Base-by-base conservation (phyloP, 2,113 vertebrate species). In the Saguinus midas region DNA sequence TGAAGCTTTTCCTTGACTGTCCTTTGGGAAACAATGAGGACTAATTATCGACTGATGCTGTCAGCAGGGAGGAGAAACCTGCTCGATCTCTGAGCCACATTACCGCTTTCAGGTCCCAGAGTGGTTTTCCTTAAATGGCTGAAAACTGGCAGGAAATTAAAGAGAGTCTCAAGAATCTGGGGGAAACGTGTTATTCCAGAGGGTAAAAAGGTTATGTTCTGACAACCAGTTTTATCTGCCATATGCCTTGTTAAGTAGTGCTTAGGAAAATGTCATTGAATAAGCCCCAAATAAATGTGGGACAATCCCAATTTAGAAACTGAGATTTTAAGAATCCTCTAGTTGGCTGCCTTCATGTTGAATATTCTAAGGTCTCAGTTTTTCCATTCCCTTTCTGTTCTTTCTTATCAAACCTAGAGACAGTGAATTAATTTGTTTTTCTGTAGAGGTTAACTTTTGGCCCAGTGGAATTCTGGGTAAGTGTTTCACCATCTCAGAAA, bases 1-100 rank as follows among this genome's bases (percentile, higher is more conserved):
- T 11, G 73, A 84, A 82, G 57, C n/a, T 9, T 48, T 72, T 35
- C 52, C 66, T 78, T 78, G 27, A 12, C 43, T 76, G 2, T 40
- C 50, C 80, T 97, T 70, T 35, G 50, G 94, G 68, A 66, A 95
- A 73, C 35, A 55, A 11, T 32, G 20, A 72, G 81, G 88, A 96
- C 82, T 64, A 40, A 68, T 45, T 90, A 90, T 48, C 17, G 5
- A 25, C 81, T 61, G 29, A 61, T 29, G 55, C 6, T 80, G 4
- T 81, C 35, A 79, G 45, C 13, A 45, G 45, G 95, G 57, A 45
- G 27, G 12, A 85, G 52, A 91, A 61, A 86, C 32, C 50, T 70
- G 43, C 35, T 76, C 66, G 37, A 40, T 64, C 61, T 91, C 9
- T 25, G 72, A 87, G 57, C n/a, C 76, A 8, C 18, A 58, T 35